Evolutionary conservation across 2,113 vertebrate genomes (phyloP).

Genomic region (Myocastor coypus): DNA sequence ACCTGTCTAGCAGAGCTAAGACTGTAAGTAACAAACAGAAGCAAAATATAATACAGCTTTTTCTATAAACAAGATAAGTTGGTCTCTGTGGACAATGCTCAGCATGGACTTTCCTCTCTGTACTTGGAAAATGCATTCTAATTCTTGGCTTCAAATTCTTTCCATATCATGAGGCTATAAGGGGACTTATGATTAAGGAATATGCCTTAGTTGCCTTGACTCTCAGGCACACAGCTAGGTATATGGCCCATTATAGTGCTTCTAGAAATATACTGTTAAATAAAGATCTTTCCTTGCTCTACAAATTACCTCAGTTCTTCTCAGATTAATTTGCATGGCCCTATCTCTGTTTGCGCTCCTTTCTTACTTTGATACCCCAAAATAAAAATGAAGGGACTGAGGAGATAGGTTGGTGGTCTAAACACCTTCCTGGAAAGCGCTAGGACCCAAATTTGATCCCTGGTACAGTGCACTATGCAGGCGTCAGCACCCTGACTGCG

Average conservation of each 20-base stretch:
- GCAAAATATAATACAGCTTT: constrained; percentile 9
- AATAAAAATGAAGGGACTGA: no score
- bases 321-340: neutral
- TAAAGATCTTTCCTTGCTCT: constrained; percentile 9
- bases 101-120: neutral
- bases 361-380: no score
- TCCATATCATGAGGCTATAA: neutral
- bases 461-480: no score
- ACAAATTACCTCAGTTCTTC: constrained; percentile 15
- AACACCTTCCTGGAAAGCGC: no score
- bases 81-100: neutral
- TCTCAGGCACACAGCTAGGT: neutral
- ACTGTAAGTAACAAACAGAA: constrained; percentile 3
- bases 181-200: neutral
- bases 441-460: no score
- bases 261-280: constrained; percentile 40
- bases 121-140: constrained; percentile 16
- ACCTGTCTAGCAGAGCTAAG: neutral
- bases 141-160: constrained; percentile 41
- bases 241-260: constrained; percentile 29
- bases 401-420: no score
- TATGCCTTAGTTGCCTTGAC: constrained; percentile 33
- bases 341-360: no score
- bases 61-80: constrained; percentile 57
- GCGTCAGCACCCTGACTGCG: no score